Conservation (phyloP, 2,113 vertebrate species). For the Cyrtonyx montezumae region DNA sequence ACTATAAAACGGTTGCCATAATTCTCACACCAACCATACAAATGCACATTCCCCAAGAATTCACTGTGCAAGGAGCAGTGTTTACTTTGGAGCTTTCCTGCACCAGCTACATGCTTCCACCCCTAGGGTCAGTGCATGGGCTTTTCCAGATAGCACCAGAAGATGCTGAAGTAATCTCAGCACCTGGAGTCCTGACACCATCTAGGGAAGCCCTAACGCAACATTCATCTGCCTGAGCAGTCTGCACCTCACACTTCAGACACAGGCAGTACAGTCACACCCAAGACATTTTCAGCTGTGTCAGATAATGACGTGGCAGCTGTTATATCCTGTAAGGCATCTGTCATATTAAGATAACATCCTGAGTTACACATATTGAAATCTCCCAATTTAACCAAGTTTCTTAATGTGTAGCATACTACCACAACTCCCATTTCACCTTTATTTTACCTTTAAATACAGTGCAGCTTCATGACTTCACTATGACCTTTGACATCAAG, state of each 20-base stretch:
- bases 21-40: accelerated
- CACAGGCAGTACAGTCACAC: background rate
- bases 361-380: background rate
- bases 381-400: background rate
- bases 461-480: background rate
- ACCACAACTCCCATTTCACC: background rate
- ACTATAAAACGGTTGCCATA: background rate
- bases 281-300: background rate
- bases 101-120: accelerated
- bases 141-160: background rate
- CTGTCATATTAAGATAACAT: background rate
- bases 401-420: background rate
- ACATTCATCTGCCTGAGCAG: background rate
- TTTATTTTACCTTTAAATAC: background rate
- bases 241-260: background rate
- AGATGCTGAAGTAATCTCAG: background rate
- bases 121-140: accelerated
- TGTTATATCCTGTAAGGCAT: background rate
- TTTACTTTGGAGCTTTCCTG: background rate
- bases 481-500: background rate
- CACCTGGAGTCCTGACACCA: background rate
- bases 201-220: background rate
- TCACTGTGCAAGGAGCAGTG: background rate
- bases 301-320: background rate
- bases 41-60: accelerated